A percentile compares a stretch with the other conserved stretches of the same genome.
Evolutionary conservation across 2,888 invertebrate species (phyloP).

Genomic region (Caenorhabditis angaria): DNA sequence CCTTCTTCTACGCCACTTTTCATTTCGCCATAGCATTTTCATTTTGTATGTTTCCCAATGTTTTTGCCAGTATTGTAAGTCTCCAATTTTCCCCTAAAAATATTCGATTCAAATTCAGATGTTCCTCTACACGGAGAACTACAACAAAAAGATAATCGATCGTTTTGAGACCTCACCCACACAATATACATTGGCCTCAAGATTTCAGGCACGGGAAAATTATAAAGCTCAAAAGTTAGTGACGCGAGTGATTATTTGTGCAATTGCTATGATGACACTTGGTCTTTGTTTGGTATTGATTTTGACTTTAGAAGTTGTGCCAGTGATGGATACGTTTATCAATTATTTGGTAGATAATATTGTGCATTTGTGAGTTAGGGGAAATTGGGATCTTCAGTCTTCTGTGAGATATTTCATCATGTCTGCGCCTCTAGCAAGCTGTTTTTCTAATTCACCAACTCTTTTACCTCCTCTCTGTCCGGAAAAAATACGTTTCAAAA

Average conservation of each 20-base stretch:
- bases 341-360: constrained; percentile 20
- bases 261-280: constrained; percentile 12
- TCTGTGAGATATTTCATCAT: not conserved
- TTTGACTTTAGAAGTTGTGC: constrained; percentile 20
- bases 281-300: constrained; percentile 17
- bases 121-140: constrained; percentile 15
- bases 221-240: constrained; percentile 11
- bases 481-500: not conserved
- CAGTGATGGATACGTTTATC: constrained; percentile 17
- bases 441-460: not conserved
- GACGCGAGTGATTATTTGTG: constrained; percentile 9
- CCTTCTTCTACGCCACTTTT: constrained; percentile 19
- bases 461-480: not conserved
- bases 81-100: not conserved
- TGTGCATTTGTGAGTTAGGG: constrained; percentile 20
- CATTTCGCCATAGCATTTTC: constrained; percentile 5
- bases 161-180: constrained; percentile 16
- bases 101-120: constrained; percentile 11
- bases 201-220: constrained; percentile 30
- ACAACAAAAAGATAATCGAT: constrained; percentile 10
- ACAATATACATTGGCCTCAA: constrained; percentile 20
- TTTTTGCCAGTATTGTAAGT: constrained; percentile 23
- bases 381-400: too few relatives aligned
- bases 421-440: too few relatives aligned
- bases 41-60: constrained; percentile 15